Conservation (phyloP, 2,797 vertebrate genomes). For the Halcyon leucocephala region DNA sequence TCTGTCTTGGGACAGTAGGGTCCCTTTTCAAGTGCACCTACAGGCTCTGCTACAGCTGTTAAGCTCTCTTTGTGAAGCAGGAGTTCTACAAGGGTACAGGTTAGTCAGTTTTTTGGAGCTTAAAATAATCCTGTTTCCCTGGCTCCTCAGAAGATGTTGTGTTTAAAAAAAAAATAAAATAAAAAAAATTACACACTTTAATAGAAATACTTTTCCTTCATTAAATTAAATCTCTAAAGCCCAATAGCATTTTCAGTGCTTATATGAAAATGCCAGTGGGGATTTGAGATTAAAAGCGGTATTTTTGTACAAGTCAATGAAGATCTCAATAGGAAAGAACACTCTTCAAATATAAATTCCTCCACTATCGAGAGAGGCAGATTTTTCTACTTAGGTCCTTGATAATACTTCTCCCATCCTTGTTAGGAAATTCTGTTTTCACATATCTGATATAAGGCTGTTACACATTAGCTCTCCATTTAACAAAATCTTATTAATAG, state of each 20-base stretch:
- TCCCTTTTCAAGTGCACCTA: conserved; percentile 44
- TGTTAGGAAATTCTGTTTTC: conserved; percentile 69
- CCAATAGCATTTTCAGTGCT: conserved; percentile 83
- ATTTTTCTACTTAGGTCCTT: conserved; percentile 54
- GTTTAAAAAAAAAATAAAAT: conserved; percentile 35
- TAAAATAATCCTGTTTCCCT: conserved; percentile 69
- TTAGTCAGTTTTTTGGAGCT: conserved; percentile 60
- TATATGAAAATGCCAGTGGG: conserved; percentile 84
- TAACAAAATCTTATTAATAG: conserved; percentile 68
- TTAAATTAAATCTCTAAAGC: conserved; percentile 87
- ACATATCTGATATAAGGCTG: conserved; percentile 65
- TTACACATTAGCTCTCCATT: conserved; percentile 58
- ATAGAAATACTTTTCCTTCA: conserved; percentile 85
- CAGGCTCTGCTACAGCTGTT: conserved; percentile 46
- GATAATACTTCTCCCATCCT: conserved; percentile 51
- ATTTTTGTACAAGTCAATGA: conserved; percentile 85
- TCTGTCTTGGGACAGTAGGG: conserved; percentile 3
- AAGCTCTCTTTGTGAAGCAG: conserved; percentile 49
- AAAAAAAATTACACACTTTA: conserved; percentile 76
- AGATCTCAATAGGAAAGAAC: conserved; percentile 82
- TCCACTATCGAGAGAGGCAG: conserved; percentile 60
- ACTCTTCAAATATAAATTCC: conserved; percentile 80
- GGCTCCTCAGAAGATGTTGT: conserved; percentile 72
- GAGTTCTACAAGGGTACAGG: conserved; percentile 50
- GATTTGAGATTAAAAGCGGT: conserved; percentile 85